A percentile compares a stretch with the other conserved stretches of the same genome.
Conservation (phyloP, 2,797 vertebrate genomes). For the Diplodus sargus region DNA sequence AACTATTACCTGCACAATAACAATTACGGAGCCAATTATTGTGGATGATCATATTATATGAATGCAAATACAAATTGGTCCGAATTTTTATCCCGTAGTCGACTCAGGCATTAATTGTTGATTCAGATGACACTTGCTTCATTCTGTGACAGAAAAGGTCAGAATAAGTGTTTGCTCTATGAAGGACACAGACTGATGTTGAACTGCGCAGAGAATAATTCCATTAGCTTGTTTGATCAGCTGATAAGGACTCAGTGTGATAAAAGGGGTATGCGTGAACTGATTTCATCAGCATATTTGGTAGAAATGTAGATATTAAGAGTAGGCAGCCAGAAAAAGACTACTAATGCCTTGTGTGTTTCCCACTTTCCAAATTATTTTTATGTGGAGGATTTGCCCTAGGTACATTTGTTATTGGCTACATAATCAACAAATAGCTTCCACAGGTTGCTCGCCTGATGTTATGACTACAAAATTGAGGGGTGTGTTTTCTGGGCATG, state of each 20-base stretch:
- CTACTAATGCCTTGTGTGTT: too few relatives aligned
- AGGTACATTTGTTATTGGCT: too few relatives aligned
- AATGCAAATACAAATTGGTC: conserved; percentile 2
- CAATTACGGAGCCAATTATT: background rate
- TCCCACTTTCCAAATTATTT: too few relatives aligned
- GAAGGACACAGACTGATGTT: conserved; percentile 20
- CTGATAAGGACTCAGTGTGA: background rate
- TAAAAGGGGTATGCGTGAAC: background rate
- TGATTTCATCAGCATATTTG: background rate
- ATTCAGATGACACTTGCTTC: conserved; percentile 22
- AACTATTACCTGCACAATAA: background rate
- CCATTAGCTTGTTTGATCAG: background rate
- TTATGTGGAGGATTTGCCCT: too few relatives aligned
- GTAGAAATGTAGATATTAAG: background rate
- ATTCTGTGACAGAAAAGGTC: conserved; percentile 15
- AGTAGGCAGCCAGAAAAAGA: background rate
- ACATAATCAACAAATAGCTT: too few relatives aligned
- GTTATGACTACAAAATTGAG: too few relatives aligned
- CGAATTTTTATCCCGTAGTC: background rate
- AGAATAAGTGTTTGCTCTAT: conserved; percentile 18
- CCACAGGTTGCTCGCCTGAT: too few relatives aligned
- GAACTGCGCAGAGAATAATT: conserved; percentile 4
- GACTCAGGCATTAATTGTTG: background rate
- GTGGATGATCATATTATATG: background rate
- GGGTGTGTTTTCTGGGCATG: too few relatives aligned